These are phyloP conservation scores for Boleophthalmus pectinirostris DNA, from an alignment of 2,113 vertebrate species.

Conservation along the genomic window DNA sequence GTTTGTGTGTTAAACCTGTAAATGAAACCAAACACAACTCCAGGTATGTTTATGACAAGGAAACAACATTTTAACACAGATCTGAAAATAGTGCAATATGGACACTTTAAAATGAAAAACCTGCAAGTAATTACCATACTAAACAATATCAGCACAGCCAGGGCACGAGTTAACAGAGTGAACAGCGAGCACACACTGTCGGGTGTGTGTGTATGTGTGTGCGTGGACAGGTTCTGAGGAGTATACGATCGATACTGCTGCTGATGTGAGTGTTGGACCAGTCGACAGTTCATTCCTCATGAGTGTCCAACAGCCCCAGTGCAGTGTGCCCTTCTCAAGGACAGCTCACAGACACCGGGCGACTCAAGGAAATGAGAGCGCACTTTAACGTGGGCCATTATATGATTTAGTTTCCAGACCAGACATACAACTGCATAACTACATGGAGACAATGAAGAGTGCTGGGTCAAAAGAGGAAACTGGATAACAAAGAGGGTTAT, in stretches of 20 bases:
- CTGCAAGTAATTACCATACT: background rate
- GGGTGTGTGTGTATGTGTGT: background rate
- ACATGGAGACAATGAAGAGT: background rate
- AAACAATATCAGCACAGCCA: background rate
- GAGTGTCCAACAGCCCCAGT: background rate
- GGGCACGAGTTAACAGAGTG: background rate
- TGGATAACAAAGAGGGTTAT: background rate
- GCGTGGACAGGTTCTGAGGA: background rate
- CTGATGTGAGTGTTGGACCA: conserved; percentile 7
- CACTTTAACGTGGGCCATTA: background rate
- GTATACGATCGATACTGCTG: conserved; percentile 1
- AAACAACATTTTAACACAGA: too few relatives aligned
- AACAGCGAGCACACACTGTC: background rate
- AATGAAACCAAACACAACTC: too few relatives aligned
- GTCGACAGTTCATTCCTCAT: conserved; percentile 12
- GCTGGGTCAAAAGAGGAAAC: background rate
- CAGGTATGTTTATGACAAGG: too few relatives aligned
- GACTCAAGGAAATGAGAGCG: background rate
- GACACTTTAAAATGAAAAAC: too few relatives aligned
- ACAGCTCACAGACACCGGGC: background rate
- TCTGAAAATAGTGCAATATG: too few relatives aligned
- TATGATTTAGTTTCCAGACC: background rate
- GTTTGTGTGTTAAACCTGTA: too few relatives aligned
- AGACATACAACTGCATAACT: background rate
- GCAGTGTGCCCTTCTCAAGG: conserved; percentile 3